phyloP scores from a whole-genome alignment of 2,113 vertebrate genomes.

The Mugil cephalus region DNA sequence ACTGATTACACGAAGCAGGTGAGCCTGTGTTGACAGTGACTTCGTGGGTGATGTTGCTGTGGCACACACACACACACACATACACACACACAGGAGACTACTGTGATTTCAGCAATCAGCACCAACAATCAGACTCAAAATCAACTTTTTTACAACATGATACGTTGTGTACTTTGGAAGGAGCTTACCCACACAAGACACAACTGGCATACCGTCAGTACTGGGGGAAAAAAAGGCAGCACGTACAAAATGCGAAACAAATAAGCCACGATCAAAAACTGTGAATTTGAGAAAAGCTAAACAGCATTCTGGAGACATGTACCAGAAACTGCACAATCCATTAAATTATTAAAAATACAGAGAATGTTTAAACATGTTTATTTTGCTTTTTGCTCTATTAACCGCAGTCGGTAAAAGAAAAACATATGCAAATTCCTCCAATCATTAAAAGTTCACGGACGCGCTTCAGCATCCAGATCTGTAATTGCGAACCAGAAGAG shows the following conservation, averaged over 20 bases:
- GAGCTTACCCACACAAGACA: neutral
- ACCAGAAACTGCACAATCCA: neutral
- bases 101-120: neutral
- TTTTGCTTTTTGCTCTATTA: conserved; percentile 2
- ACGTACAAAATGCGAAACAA: too few species aligned
- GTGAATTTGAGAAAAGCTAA: too few species aligned
- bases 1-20: conserved; percentile 11
- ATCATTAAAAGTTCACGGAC: neutral
- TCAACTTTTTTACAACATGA: neutral
- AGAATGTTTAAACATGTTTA: conserved; percentile 14
- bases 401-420: neutral
- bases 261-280: too few species aligned
- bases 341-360: neutral
- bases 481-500: conserved; percentile 4
- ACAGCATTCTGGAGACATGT: too few species aligned
- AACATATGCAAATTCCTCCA: neutral
- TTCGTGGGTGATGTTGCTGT: neutral
- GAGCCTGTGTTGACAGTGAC: neutral
- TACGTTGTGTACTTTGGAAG: too few species aligned
- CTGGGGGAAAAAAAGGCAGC: too few species aligned
- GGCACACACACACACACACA: neutral
- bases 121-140: neutral
- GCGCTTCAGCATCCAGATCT: neutral
- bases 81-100: neutral
- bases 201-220: neutral